These are phyloP conservation scores for Popillia japonica DNA, from an alignment of 1,140 invertebrate genomes.

Conservation along the genomic window DNA sequence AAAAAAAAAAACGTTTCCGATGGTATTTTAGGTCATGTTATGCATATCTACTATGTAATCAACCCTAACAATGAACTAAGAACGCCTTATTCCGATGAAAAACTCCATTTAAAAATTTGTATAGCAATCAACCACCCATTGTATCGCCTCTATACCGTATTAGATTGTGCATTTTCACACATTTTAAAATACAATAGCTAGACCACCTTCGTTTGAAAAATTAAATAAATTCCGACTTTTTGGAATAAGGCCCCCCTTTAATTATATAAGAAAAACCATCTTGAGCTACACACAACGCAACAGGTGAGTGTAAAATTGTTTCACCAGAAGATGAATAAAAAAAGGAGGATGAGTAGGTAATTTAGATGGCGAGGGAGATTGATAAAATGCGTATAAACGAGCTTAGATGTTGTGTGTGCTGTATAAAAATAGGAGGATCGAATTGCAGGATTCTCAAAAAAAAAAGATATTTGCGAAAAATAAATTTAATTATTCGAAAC, in stretches of 20 bases:
- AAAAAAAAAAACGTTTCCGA: not conserved
- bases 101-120: conserved; percentile 38
- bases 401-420: too few species aligned
- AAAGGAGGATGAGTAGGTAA: too few species aligned
- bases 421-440: too few species aligned
- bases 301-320: conserved; percentile 17
- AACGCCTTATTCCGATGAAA: conserved; percentile 2
- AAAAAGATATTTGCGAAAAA: too few species aligned
- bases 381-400: too few species aligned
- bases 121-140: conserved; percentile 35
- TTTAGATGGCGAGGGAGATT: too few species aligned
- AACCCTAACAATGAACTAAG: conserved; percentile 16
- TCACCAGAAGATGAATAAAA: too few species aligned
- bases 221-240: conserved; percentile 39
- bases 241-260: conserved; percentile 27
- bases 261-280: conserved; percentile 23
- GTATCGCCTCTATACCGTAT: conserved; percentile 7
- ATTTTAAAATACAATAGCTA: conserved; percentile 38
- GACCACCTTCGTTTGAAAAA: conserved; percentile 35
- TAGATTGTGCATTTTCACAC: conserved; percentile 41
- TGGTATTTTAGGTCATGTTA: conserved; percentile 5
- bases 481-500: too few species aligned
- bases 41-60: not conserved
- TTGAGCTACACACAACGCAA: not conserved
- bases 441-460: too few species aligned